Evolutionary conservation across 2,113 vertebrate genomes (phyloP).

Genomic region (Procavia capensis): DNA sequence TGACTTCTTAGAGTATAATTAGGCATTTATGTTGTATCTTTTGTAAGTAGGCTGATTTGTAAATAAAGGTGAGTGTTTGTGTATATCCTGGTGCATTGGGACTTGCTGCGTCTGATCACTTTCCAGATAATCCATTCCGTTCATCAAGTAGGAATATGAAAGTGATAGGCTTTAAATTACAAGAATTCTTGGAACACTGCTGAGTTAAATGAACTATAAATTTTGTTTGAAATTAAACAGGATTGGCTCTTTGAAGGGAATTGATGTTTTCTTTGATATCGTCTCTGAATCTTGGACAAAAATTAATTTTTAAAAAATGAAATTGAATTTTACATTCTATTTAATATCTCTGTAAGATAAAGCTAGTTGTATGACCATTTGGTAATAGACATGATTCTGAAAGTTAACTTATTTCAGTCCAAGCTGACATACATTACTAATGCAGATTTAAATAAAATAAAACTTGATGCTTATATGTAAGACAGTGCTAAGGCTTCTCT

Average conservation of each 20-base stretch:
- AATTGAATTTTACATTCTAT: constrained; percentile 19
- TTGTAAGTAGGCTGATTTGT: constrained; percentile 30
- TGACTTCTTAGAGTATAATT: neutral
- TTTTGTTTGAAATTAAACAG: constrained; percentile 48
- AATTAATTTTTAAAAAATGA: constrained; percentile 27
- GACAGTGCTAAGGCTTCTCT: neutral
- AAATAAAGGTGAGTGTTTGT: constrained; percentile 5
- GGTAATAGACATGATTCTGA: neutral
- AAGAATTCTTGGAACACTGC: constrained; percentile 15
- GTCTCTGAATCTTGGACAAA: constrained; percentile 27
- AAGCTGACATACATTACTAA: constrained; percentile 6
- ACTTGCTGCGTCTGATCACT: constrained; percentile 30
- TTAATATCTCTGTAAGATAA: constrained; percentile 8
- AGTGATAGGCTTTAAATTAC: neutral
- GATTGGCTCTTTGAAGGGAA: constrained; percentile 36
- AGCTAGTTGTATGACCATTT: neutral
- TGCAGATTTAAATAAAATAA: constrained; percentile 2
- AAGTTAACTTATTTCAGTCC: constrained; percentile 24
- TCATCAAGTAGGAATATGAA: constrained; percentile 1
- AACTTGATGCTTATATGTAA: neutral
- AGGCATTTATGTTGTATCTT: constrained; percentile 28
- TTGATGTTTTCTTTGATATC: constrained; percentile 41
- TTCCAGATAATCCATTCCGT: constrained; percentile 5
- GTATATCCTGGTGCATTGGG: neutral
- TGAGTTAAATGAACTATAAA: constrained; percentile 27